Conservation (phyloP, 2,113 vertebrate genomes). For the Syrmaticus mikado region DNA sequence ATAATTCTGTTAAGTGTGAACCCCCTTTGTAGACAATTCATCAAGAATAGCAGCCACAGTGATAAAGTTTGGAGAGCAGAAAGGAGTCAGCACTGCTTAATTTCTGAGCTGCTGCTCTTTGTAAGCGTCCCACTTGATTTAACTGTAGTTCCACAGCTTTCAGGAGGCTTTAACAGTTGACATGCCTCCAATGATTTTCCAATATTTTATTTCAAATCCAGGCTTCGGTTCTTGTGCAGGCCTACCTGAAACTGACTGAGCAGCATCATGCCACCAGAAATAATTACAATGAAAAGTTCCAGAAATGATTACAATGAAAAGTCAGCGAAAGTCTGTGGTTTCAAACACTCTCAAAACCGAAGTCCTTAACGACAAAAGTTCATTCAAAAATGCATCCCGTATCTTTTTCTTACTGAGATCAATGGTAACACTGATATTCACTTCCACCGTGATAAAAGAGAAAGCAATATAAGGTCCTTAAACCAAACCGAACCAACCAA, state of each 20-base stretch:
- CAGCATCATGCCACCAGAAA: constrained; percentile 33
- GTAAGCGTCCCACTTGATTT: neutral
- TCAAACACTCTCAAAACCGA: constrained; percentile 14
- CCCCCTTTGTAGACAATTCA: neutral
- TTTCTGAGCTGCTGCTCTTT: constrained; percentile 24
- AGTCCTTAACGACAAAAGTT: neutral
- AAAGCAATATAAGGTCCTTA: neutral
- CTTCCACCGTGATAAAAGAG: neutral
- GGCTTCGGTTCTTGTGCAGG: neutral
- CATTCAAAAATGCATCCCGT: neutral
- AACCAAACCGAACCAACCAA: neutral
- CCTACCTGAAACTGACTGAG: neutral
- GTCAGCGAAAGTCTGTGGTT: constrained; percentile 10
- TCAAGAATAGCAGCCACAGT: neutral
- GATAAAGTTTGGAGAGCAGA: neutral
- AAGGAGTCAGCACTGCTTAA: neutral
- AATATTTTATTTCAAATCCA: neutral
- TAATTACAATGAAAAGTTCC: constrained; percentile 14
- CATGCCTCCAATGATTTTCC: neutral
- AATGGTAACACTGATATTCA: neutral
- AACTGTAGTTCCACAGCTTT: neutral
- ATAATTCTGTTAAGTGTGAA: neutral
- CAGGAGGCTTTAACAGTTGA: neutral
- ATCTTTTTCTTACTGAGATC: neutral
- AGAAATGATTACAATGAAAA: constrained; percentile 34